A percentile compares a stretch with the other conserved stretches of the same genome.
Conservation (phyloP, 2,113 vertebrate genomes). For the Macroglossus sobrinus region DNA sequence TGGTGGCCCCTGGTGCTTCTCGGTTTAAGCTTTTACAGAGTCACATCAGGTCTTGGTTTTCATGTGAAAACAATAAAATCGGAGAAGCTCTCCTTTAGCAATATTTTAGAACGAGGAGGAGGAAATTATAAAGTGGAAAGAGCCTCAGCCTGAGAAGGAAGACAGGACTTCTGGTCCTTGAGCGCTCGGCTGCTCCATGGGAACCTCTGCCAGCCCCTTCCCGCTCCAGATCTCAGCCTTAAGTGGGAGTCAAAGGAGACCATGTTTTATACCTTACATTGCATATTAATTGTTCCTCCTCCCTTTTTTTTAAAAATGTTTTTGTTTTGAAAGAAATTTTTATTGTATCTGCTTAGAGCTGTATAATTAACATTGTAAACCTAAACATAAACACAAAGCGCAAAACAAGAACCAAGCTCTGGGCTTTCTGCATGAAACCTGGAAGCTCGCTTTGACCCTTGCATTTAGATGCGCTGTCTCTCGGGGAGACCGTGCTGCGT, state of each 20-base stretch:
- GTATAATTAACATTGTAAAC: neutral
- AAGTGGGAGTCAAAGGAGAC: neutral
- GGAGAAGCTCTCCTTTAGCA: neutral
- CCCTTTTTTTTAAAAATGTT: neutral
- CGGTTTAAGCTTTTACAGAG: neutral
- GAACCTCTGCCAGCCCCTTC: neutral
- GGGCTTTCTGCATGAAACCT: neutral
- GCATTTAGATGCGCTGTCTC: neutral
- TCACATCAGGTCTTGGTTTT: neutral
- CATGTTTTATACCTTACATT: neutral
- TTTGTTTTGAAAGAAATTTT: neutral
- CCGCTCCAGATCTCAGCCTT: neutral
- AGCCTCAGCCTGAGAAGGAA: neutral
- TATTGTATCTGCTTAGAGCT: neutral
- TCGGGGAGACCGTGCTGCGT: rapidly evolving
- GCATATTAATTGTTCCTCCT: neutral
- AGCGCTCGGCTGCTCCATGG: no score
- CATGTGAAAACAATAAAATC: neutral
- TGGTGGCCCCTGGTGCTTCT: neutral
- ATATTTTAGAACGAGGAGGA: neutral
- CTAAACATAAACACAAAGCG: neutral
- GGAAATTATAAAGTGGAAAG: neutral
- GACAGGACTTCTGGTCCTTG: no score
- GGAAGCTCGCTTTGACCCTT: rapidly evolving
- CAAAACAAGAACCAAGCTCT: neutral